Evolutionary conservation across 1,140 invertebrate species (phyloP), one percentile per base, ranked within the genome.

Genomic region (Drosophila nasuta): DNA sequence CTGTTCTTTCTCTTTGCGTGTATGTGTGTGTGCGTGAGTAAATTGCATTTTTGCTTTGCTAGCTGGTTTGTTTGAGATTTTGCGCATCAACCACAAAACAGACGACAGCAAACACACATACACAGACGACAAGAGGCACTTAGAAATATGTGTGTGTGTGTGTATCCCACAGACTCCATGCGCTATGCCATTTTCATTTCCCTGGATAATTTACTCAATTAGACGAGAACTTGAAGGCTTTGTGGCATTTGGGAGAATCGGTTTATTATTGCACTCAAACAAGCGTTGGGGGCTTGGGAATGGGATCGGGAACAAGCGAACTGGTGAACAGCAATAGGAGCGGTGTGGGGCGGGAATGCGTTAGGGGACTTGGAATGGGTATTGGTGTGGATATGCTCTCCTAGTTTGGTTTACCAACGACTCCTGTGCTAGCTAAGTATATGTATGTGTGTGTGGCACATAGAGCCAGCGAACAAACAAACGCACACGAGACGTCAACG

Each of bases 141-240:
- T 28, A 45, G n/a, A 41, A 33, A 20, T 69, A 35, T 15, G 7
- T 43, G 1, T 38, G 33, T 13, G 33, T 65, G 3, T 41, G 35
- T 54, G 58, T 35, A 10, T 49, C 30, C 58, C 75, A 66, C 51
- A 81, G 48, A 66, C 65, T 71, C 77, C 77, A 65, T 75, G 64
- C 79, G 76, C 73, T 58, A 48, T 79, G 63, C 80, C 75, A 89
- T 79, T 89, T 85, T 81, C 74, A 79, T 85, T 89, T 89, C 83
- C 85, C 83, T 70, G 57, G 77, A 81, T 83, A 88, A 89, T 88
- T 88, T 81, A 89, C 85, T 83, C 85, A 88, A 88, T 88, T 89
- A 88, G 81, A 82, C 54, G 33, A 48, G 81, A 89, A 85, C 81
- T 89, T 78, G 77, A 81, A 79, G 83, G 81, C 83, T 88, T 89